Conservation (phyloP, 2,113 vertebrate species). For the Pteronura brasiliensis region DNA sequence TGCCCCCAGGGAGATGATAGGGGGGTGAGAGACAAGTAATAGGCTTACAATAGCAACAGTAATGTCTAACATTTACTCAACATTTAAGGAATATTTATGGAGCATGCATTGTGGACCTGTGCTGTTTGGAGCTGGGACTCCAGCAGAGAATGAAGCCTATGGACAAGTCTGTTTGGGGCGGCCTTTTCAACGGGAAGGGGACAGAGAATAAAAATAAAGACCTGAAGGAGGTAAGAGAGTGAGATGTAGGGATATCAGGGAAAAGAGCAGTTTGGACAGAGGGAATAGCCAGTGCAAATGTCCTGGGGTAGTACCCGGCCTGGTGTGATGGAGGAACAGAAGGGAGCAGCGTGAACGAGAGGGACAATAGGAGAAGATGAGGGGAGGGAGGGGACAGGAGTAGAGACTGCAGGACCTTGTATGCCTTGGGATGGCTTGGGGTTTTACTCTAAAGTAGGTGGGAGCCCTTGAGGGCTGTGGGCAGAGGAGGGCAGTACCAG, state of each 20-base stretch:
- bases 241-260: not conserved
- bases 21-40: not conserved
- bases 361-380: not conserved
- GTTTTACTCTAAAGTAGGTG: not conserved
- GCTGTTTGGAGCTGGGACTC: not conserved
- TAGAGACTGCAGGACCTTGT: not conserved
- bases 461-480: not conserved
- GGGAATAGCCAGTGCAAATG: not conserved
- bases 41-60: not conserved
- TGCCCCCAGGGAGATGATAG: not conserved
- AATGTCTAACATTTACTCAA: not conserved
- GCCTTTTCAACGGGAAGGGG: not conserved
- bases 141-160: not conserved
- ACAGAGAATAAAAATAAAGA: not conserved
- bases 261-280: not conserved
- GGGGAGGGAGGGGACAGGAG: not conserved
- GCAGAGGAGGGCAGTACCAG: not conserved
- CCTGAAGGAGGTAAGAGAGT: not conserved
- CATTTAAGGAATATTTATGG: not conserved
- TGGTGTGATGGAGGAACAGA: not conserved
- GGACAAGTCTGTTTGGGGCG: not conserved
- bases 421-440: not conserved
- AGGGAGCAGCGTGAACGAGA: not conserved
- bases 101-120: accelerated
- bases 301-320: not conserved